Base-by-base conservation (phyloP, 2,888 invertebrate genomes). In the Drosophila nigricruria region DNA sequence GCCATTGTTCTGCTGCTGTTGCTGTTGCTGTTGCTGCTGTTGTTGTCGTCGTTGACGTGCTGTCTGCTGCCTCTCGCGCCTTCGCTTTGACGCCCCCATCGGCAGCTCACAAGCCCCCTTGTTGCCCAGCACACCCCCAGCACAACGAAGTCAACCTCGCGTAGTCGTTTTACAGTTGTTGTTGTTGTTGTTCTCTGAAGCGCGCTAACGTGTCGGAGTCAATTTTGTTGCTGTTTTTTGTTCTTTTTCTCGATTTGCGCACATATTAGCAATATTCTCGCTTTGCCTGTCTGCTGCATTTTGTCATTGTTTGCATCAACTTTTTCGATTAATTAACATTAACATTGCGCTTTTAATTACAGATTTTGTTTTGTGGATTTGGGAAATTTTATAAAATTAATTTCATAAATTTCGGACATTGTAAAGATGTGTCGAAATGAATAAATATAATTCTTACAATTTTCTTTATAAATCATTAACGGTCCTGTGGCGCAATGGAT, bases 401-500 rank as follows among this genome's bases (percentile, higher is more conserved):
- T n/a, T n/a, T n/a, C n/a, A n/a, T n/a, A n/a, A n/a, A n/a, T n/a
- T n/a, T n/a, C 10, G 43, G 14, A 6, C 20, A 43, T 43, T 23
- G 12, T 12, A 2, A 2, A 14, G 14, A 43, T 23, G 5, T 5
- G 2, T 12, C 2, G 23, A 23, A 43, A 32, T 32, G 10, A 5
- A 20, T 12, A 5, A 25, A 36, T 12, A n/a, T 12, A 38, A 38
- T 25, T 38, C 3, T n/a, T 4, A 45, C 16, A 16, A n/a, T 25
- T n/a, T n/a, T 25, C n/a, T 23, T 20, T 1, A 6, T 0, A 2
- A 0, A 0, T 3, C 1, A 4, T 4, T 1, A 5, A 5, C 52
- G 91, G 92, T 91, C 91, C 91, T 91, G 91, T 91, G 91, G 91
- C 91, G 91, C 91, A 91, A 91, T 91, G 91, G 92, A 91, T 92